Evolutionary conservation across 92 coral and sea anemone species (phyloP).

Genomic region (Porites rus): DNA sequence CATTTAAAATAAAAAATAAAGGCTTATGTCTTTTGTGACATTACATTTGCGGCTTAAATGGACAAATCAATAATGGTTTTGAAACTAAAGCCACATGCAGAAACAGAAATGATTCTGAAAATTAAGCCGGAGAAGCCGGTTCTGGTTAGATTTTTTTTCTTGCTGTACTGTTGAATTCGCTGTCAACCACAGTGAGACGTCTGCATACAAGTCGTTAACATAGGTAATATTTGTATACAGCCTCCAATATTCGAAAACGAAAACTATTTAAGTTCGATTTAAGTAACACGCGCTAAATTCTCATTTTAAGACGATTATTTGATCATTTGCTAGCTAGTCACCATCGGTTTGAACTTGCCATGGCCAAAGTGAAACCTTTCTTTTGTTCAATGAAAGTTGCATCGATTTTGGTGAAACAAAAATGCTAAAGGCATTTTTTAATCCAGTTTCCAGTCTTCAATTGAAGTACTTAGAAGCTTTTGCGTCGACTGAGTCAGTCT

Average conservation of each 20-base stretch:
- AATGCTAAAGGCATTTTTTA: background rate
- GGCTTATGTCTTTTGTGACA: background rate
- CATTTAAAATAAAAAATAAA: background rate
- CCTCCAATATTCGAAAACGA: slow-evolving; percentile 18
- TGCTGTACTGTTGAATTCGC: background rate
- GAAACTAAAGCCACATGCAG: background rate
- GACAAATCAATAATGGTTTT: background rate
- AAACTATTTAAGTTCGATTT: background rate
- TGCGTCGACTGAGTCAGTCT: background rate
- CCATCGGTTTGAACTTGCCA: too few relatives aligned
- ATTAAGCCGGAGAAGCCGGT: background rate
- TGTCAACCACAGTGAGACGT: background rate
- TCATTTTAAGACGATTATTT: background rate
- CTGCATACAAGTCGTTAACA: background rate
- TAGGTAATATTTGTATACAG: slow-evolving; percentile 4
- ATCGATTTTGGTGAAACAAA: background rate
- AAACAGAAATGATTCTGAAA: background rate
- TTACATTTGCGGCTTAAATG: background rate
- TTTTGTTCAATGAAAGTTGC: too few relatives aligned
- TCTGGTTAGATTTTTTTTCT: background rate
- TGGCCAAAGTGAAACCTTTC: too few relatives aligned
- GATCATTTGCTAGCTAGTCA: background rate
- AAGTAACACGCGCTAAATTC: background rate
- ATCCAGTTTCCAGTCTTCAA: background rate
- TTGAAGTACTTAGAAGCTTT: background rate